Conservation (phyloP, 2,113 vertebrate genomes). For the Hippoglossus stenolepis region DNA sequence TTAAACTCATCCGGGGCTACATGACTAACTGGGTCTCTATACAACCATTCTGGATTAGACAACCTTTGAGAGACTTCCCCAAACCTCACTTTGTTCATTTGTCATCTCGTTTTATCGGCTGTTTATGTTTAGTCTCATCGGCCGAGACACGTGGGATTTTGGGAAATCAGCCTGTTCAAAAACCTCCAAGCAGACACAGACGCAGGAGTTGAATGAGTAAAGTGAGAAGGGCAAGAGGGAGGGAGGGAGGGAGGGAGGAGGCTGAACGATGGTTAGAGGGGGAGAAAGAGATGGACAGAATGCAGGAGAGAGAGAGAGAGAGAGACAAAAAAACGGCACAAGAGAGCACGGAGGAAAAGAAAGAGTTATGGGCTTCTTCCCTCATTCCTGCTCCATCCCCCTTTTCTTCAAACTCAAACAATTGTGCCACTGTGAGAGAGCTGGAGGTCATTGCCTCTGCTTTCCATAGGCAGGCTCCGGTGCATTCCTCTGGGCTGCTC, state of each 20-base stretch:
- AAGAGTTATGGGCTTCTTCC: constrained; percentile 81
- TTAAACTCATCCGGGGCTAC: constrained; percentile 6
- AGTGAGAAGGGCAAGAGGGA: constrained; percentile 31
- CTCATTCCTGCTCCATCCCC: constrained; percentile 79
- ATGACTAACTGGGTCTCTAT: constrained; percentile 18
- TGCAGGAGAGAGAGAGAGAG: constrained; percentile 16
- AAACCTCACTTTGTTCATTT: constrained; percentile 25
- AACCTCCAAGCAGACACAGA: constrained; percentile 7
- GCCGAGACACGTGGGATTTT: constrained; percentile 12
- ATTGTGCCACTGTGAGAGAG: constrained; percentile 75
- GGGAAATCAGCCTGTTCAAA: background rate
- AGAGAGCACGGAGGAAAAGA: constrained; percentile 56
- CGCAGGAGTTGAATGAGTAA: constrained; percentile 22
- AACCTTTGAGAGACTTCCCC: background rate
- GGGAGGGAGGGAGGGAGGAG: constrained; percentile 26
- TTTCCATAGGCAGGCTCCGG: constrained; percentile 78
- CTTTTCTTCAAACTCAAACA: constrained; percentile 82
- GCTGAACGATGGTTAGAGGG: constrained; percentile 28
- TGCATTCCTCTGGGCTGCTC: constrained; percentile 78
- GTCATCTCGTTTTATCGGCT: constrained; percentile 1
- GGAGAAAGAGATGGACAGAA: constrained; percentile 23
- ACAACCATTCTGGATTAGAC: constrained; percentile 5
- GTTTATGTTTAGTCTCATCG: constrained; percentile 24
- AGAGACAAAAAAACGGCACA: constrained; percentile 53
- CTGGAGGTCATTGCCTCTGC: constrained; percentile 76